phyloP scores from a whole-genome alignment of 64 coral and sea anemone species.

The Actinia tenebrosa region DNA sequence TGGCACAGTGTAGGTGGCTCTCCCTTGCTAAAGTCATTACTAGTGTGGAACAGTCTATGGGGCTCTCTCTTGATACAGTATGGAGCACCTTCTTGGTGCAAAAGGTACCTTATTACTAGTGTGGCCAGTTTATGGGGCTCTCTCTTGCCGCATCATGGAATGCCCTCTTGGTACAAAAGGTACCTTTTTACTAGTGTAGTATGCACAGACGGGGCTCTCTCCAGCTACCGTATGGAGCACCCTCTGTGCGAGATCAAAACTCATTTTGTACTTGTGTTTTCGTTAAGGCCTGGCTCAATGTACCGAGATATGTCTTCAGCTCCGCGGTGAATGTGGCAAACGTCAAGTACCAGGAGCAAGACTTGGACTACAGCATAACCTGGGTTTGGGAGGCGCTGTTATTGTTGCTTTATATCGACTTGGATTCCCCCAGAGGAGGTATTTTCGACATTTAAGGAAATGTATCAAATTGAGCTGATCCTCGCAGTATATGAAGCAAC shows the following conservation, averaged over 20 bases:
- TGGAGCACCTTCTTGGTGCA: constrained; percentile 72
- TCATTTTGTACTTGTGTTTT: background rate
- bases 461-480: too few species aligned
- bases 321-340: constrained; percentile 93
- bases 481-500: too few species aligned
- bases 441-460: background rate
- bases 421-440: constrained; percentile 85
- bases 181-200: too few species aligned
- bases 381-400: constrained; percentile 94
- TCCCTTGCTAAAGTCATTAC: background rate
- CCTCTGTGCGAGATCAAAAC: too few species aligned
- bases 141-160: too few species aligned
- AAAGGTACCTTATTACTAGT: constrained; percentile 50
- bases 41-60: constrained; percentile 38
- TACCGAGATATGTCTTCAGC: constrained; percentile 79
- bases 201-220: too few species aligned
- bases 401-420: constrained; percentile 86
- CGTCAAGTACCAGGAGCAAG: constrained; percentile 80
- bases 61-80: too few species aligned
- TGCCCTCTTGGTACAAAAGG: too few species aligned
- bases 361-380: constrained; percentile 86
- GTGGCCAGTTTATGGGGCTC: background rate
- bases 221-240: too few species aligned
- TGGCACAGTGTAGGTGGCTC: background rate
- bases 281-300: constrained; percentile 88